Percentiles rank a stretch among this genome's conserved stretches.
These are phyloP conservation scores for Cirrhinus molitorella DNA, from an alignment of 2,797 vertebrate species.

Conservation along the genomic window DNA sequence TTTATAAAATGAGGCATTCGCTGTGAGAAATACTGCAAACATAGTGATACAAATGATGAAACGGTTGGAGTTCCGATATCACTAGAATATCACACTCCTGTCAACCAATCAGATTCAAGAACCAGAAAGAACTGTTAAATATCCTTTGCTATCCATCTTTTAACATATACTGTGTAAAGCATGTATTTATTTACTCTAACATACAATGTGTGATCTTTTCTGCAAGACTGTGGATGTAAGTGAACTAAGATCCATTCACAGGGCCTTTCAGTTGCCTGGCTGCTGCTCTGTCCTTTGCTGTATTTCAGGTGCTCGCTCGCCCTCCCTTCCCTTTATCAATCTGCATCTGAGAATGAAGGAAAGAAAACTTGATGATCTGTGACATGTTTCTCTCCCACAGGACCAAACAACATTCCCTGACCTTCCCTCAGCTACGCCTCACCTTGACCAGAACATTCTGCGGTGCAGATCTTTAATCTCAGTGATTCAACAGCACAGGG, in stretches of 20 bases:
- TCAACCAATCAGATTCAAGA: too few species aligned
- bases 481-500: conserved; percentile 14
- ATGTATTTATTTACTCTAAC: not conserved
- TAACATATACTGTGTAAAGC: not conserved
- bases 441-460: conserved; percentile 33
- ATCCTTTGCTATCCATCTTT: too few species aligned
- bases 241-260: not conserved
- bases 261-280: not conserved
- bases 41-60: too few species aligned
- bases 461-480: conserved; percentile 25
- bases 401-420: conserved; percentile 18
- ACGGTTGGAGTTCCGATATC: too few species aligned
- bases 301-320: not conserved
- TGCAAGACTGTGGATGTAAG: not conserved
- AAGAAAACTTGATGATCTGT: conserved; percentile 68
- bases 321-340: conserved; percentile 60
- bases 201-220: not conserved
- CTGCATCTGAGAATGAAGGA: conserved; percentile 74
- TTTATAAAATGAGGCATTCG: too few species aligned
- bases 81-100: too few species aligned
- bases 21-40: too few species aligned
- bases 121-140: too few species aligned
- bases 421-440: conserved; percentile 18
- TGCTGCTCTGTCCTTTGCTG: not conserved
- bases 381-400: conserved; percentile 65